phyloP scores from a whole-genome alignment of 2,888 invertebrate genomes.

The Agelastica alni region DNA sequence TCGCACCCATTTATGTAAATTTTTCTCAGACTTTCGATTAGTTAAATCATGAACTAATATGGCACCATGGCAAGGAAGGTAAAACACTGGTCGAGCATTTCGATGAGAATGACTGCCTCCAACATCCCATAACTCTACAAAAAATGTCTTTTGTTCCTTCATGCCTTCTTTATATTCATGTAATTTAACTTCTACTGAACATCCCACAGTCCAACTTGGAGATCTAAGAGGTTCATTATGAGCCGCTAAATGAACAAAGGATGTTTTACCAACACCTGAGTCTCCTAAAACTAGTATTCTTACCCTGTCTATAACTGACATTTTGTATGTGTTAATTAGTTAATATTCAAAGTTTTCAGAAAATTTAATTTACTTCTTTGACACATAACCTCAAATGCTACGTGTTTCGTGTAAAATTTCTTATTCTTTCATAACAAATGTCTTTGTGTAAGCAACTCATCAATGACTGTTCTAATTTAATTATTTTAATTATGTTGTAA shows the following conservation, averaged over 20 bases:
- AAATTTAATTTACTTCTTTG: too few species aligned
- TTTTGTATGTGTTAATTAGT: too few species aligned
- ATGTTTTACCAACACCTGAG: constrained; percentile 95
- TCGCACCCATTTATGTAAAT: constrained; percentile 89
- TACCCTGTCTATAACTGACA: constrained; percentile 87
- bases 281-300: constrained; percentile 91
- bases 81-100: constrained; percentile 92
- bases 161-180: constrained; percentile 96
- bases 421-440: too few species aligned
- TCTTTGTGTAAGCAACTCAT: too few species aligned
- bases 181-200: constrained; percentile 92
- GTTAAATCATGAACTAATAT: constrained; percentile 96
- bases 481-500: too few species aligned
- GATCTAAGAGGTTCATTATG: constrained; percentile 83
- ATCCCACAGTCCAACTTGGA: constrained; percentile 96
- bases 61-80: constrained; percentile 91
- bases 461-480: too few species aligned
- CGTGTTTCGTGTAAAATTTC: too few species aligned
- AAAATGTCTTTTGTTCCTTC: constrained; percentile 85
- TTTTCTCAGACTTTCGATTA: constrained; percentile 93
- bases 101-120: constrained; percentile 93
- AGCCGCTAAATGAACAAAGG: constrained; percentile 88
- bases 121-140: constrained; percentile 96
- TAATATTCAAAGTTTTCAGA: too few species aligned
- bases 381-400: too few species aligned